Percentiles rank a stretch among this genome's conserved stretches.
phyloP scores from a whole-genome alignment of 2,113 vertebrate genomes.

The Seriola dumerili region DNA sequence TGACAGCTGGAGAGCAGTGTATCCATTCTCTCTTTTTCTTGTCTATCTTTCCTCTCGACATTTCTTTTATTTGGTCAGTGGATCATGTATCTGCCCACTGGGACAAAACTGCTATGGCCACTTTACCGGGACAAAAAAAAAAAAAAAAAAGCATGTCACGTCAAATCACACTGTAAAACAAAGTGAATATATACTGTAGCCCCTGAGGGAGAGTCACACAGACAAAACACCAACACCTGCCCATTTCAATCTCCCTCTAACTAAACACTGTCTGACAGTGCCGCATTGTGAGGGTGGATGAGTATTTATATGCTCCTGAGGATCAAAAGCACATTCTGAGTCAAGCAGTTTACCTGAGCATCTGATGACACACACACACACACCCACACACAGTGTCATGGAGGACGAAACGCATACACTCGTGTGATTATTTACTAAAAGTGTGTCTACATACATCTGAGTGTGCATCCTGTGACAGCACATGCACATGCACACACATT shows the following conservation, averaged over 20 bases:
- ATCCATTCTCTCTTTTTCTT: background rate
- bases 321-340: constrained; percentile 18
- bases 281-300: constrained; percentile 3
- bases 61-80: constrained; percentile 12
- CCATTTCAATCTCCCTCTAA: constrained; percentile 18
- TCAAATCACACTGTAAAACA: constrained; percentile 30
- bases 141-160: constrained; percentile 10
- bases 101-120: constrained; percentile 21
- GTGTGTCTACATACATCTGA: background rate
- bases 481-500: no score
- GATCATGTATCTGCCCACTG: constrained; percentile 3
- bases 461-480: no score
- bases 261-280: constrained; percentile 13
- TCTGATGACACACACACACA: constrained; percentile 14
- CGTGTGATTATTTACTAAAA: no score
- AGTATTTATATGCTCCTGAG: constrained; percentile 29
- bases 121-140: constrained; percentile 31
- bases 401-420: no score
- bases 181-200: constrained; percentile 4
- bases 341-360: constrained; percentile 3
- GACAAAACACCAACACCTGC: constrained; percentile 42
- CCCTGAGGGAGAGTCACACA: constrained; percentile 6
- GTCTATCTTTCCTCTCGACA: background rate
- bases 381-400: background rate
- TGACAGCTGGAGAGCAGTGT: background rate